Evolutionary conservation across 2,113 vertebrate species (phyloP).

Genomic region (Platichthys flesus): DNA sequence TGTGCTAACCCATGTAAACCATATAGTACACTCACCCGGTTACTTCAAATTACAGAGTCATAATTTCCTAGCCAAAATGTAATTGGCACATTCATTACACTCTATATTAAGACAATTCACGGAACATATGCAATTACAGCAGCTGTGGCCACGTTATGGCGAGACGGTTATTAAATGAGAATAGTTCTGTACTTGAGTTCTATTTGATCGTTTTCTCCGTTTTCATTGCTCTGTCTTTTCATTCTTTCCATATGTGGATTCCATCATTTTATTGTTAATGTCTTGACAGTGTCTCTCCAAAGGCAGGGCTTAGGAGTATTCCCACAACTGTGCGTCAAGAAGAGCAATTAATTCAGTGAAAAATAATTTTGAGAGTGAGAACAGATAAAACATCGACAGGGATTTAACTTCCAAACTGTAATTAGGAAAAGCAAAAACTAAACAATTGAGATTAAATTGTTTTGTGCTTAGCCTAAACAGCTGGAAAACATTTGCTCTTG

Average conservation of each 20-base stretch:
- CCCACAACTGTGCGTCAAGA: constrained; percentile 59
- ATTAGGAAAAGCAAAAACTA: constrained; percentile 57
- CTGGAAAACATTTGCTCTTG: constrained; percentile 21
- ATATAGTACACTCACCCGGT: constrained; percentile 55
- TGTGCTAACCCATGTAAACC: constrained; percentile 69
- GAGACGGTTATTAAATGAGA: constrained; percentile 46
- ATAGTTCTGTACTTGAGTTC: constrained; percentile 38
- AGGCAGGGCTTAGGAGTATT: constrained; percentile 58
- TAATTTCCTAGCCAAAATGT: constrained; percentile 71
- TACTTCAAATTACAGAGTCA: constrained; percentile 69
- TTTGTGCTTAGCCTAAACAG: constrained; percentile 14
- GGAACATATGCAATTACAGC: constrained; percentile 72
- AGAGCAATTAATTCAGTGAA: constrained; percentile 69
- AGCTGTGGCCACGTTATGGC: constrained; percentile 57
- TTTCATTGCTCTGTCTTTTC: not conserved
- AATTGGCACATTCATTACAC: constrained; percentile 77
- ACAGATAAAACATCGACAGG: constrained; percentile 67
- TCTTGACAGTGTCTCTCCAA: constrained; percentile 58
- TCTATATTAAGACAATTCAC: constrained; percentile 70
- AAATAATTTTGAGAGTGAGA: constrained; percentile 62
- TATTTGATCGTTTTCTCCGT: constrained; percentile 43
- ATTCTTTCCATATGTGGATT: constrained; percentile 42
- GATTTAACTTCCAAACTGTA: constrained; percentile 67
- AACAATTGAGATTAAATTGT: constrained; percentile 38
- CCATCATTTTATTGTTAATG: constrained; percentile 59